phyloP scores from a whole-genome alignment of 2,113 vertebrate genomes.

The Mastomys coucha region DNA sequence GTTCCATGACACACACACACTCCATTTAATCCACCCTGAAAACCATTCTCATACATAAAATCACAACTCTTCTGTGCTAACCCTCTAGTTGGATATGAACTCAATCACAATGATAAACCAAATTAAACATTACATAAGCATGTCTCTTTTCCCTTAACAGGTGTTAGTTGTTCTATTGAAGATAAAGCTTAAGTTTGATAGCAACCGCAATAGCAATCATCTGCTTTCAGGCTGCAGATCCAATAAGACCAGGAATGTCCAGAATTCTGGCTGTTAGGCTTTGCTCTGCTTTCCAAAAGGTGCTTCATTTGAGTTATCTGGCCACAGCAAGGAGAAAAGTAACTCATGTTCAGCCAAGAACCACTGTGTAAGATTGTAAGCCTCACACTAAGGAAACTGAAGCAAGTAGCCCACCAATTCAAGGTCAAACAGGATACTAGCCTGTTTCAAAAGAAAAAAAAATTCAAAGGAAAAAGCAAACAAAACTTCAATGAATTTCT shows the following conservation, averaged over 20 bases:
- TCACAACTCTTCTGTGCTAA: not conserved
- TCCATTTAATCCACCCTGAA: not conserved
- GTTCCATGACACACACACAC: not conserved
- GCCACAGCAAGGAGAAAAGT: not conserved
- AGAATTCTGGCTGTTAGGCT: not conserved
- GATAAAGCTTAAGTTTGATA: not conserved
- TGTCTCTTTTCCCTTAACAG: not conserved
- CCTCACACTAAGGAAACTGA: not conserved
- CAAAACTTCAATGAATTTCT: not conserved
- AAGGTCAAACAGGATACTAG: not conserved
- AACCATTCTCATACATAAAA: not conserved
- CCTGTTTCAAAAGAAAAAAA: not conserved
- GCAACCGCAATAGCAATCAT: not conserved
- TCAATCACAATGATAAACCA: not conserved
- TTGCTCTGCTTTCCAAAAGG: not conserved
- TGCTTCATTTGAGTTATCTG: not conserved
- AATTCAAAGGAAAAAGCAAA: not conserved
- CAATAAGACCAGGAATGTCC: not conserved
- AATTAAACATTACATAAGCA: not conserved
- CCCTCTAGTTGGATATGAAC: not conserved
- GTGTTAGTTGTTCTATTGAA: not conserved
- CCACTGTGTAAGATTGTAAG: not conserved
- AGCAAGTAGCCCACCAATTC: not conserved
- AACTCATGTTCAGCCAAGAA: not conserved
- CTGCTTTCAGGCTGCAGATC: not conserved